These are phyloP conservation scores for Pseudorasbora parva DNA, from an alignment of 2,113 vertebrate species.

Conservation along the genomic window DNA sequence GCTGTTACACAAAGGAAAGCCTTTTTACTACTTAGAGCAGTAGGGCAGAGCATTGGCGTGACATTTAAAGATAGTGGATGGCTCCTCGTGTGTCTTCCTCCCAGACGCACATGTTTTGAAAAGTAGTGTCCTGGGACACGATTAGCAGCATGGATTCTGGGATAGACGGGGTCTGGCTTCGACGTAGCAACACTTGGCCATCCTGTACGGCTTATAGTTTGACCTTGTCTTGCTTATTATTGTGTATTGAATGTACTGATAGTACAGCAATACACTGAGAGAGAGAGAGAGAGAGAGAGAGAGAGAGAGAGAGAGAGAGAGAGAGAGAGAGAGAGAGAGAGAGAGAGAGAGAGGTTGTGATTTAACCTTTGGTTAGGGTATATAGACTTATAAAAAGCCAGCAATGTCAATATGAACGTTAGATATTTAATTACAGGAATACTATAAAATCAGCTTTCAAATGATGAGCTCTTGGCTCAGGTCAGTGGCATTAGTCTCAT, in stretches of 20 bases:
- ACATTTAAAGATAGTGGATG: conserved; percentile 68
- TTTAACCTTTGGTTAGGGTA: background rate
- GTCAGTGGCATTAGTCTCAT: background rate
- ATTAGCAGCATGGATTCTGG: conserved; percentile 33
- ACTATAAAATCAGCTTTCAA: no score
- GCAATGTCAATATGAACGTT: background rate
- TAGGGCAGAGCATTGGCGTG: conserved; percentile 54
- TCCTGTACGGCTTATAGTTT: background rate
- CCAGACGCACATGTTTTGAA: conserved; percentile 54
- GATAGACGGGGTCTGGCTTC: conserved; percentile 28
- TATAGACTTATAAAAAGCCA: background rate
- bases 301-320: no score
- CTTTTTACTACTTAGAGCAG: conserved; percentile 69
- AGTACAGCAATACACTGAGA: background rate
- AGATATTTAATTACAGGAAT: background rate
- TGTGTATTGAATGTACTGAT: background rate
- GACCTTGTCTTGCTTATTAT: conserved; percentile 5
- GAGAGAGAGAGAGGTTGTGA: no score
- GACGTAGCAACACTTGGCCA: conserved; percentile 6
- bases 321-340: no score
- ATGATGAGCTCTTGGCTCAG: background rate
- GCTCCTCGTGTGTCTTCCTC: conserved; percentile 58
- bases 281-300: background rate
- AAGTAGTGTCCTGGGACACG: conserved; percentile 51
- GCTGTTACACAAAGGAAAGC: conserved; percentile 62